Evolutionary conservation across 2,113 vertebrate genomes (phyloP), one percentile per base, ranked within the genome.

Genomic region (Natator depressus): DNA sequence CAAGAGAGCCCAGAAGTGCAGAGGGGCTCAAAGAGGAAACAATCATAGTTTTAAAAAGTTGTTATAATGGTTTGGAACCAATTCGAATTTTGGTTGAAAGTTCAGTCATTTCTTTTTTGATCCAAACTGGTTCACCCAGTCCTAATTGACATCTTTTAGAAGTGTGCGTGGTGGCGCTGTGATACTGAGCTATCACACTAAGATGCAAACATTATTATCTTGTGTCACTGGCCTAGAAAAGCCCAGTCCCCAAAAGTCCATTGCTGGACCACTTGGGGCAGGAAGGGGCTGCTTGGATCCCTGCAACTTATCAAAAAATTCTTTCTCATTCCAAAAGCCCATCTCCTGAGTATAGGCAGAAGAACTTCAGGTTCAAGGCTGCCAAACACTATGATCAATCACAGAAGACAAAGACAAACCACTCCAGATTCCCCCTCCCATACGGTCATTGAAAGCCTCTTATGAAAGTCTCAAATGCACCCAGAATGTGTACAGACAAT

Each of bases 31-130:
- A 91, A 91, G 94, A 96, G 91, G 12, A 46, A 42, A 38, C 16
- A 59, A 72, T 35, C 38, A 27, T 29, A 49, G 31, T 49, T 47
- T 59, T 35, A 6, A 42, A 22, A 79, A 53, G 51, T 20, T 82
- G 47, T 31, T 35, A 8, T 50, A 80, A 69, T 88, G 57, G 88
- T 93, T 95, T 95, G 89, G 96, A 96, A 95, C 92, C 78, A 85
- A 94, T 89, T 90, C 80, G 93, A 88, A 87, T 85, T 24, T 92
- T 93, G 82, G 7, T 1, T 90, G 94, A 93, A 95, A 93, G 78
- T 54, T 80, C 89, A 80, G 79, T 75, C 53, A 80, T 38, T 93
- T 85, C 72, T 86, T 95, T 93, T 94, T 89, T 91, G 92, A 93
- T 10, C 35, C 24, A 38, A 81, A 54, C 50, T 90, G 59, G 14